These are phyloP conservation scores for Brachycybe producta DNA, from an alignment of 2,888 invertebrate species.

Conservation along the genomic window DNA sequence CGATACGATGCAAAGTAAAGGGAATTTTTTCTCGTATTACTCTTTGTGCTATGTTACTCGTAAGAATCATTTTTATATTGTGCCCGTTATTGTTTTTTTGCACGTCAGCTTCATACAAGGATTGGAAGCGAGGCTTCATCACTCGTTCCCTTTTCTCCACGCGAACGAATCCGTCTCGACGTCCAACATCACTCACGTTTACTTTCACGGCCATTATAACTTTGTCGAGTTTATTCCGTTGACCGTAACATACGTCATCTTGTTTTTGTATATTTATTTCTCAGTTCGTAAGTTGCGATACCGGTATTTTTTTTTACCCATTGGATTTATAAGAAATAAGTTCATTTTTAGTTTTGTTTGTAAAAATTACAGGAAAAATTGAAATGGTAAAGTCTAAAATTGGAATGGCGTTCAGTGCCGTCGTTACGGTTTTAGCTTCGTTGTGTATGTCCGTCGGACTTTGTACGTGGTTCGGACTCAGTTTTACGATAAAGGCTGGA, in stretches of 20 bases:
- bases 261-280: conserved; percentile 88
- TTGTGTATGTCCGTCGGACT: conserved; percentile 73
- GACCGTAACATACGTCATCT: conserved; percentile 63
- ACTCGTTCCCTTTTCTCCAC: conserved; percentile 23
- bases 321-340: neutral
- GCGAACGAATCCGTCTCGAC: conserved; percentile 7
- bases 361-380: conserved; percentile 50
- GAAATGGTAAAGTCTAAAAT: conserved; percentile 79
- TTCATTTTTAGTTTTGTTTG: neutral
- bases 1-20: conserved; percentile 63
- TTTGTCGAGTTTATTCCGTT: conserved; percentile 72
- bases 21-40: conserved; percentile 25
- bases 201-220: conserved; percentile 80
- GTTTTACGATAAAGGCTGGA: conserved; percentile 31
- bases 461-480: conserved; percentile 34
- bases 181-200: conserved; percentile 47
- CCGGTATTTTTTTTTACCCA: neutral
- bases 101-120: conserved; percentile 58
- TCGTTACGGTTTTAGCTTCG: conserved; percentile 63
- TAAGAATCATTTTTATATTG: conserved; percentile 10
- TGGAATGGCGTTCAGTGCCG: conserved; percentile 76
- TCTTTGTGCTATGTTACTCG: conserved; percentile 10
- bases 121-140: conserved; percentile 37
- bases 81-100: conserved; percentile 1
- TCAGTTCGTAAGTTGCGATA: conserved; percentile 60